Evolutionary conservation across 1,140 invertebrate genomes (phyloP).

Genomic region (Tetramorium alpestre): DNA sequence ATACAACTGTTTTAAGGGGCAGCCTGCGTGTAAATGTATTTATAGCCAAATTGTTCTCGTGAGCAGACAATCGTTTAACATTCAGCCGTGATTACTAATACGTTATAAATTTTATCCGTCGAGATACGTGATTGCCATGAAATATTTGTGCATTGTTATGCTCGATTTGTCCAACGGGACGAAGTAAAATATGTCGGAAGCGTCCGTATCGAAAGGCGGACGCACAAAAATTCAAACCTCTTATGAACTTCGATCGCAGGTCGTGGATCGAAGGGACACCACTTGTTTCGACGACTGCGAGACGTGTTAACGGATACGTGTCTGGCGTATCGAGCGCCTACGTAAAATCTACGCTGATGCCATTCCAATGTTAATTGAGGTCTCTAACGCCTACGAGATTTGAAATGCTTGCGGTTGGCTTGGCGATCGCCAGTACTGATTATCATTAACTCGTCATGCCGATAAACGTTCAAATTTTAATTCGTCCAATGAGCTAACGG

Average conservation of each 20-base stretch:
- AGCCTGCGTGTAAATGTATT: background rate
- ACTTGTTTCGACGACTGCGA: constrained; percentile 67
- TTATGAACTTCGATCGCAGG: background rate
- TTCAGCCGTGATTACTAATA: background rate
- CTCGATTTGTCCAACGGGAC: background rate
- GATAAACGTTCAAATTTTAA: constrained; percentile 62
- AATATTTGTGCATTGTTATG: background rate
- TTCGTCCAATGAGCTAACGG: constrained; percentile 62
- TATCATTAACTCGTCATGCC: constrained; percentile 57
- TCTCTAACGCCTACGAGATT: constrained; percentile 65
- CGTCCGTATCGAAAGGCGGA: background rate
- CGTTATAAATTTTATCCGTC: constrained; percentile 14
- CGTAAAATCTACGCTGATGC: constrained; percentile 68
- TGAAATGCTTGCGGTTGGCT: constrained; percentile 43
- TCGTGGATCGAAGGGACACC: constrained; percentile 33
- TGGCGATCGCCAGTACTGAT: constrained; percentile 46
- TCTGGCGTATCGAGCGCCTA: constrained; percentile 71
- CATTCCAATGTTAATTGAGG: constrained; percentile 78
- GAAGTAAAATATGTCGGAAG: constrained; percentile 14
- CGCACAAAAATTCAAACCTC: background rate
- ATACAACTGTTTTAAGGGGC: background rate
- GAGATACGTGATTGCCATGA: background rate
- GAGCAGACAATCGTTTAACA: background rate
- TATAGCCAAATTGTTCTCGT: background rate
- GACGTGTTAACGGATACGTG: constrained; percentile 71